Evolutionary conservation across 2,113 vertebrate genomes (phyloP), one percentile per base, ranked within the genome.

Genomic region (zebrafish (Danio rerio)): DNA sequence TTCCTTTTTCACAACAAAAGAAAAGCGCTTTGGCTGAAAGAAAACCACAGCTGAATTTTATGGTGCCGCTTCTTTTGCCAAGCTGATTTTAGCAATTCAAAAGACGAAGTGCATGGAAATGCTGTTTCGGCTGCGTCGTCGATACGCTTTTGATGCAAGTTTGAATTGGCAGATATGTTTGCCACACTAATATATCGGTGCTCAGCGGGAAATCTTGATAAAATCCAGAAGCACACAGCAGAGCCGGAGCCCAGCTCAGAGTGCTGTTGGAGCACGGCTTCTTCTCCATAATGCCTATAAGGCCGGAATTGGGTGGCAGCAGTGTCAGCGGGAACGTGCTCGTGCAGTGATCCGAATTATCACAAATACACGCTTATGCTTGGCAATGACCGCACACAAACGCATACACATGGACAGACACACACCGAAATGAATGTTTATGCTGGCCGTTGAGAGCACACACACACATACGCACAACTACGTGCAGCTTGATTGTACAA

Each of bases 1-100:
- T 79, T 56, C 70, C 62, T 81, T 81, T 66, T 81, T 75, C 85
- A 81, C 87, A 89, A 92, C 92, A 93, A 93, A 94, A 93, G 92
- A 93, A 94, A 95, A 92, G 92, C 90, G 93, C 92, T 93, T 95
- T 95, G 94, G 94, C 93, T 94, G 92, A 92, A 92, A 91, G 91
- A 92, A 91, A 93, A 93, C 92, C 93, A 93, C 94, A 94, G 94
- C 94, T 94, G 94, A 94, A 93, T 94, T 92, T 93, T 92, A 92
- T 93, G 93, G 92, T 90, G 91, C 89, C 88, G 90, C 90, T 91
- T 93, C 91, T 91, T 91, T 92, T 94, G 93, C 94, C 94, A 94
- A 94, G 93, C 93, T 93, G 94, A 93, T 94, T 94, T 93, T 91
- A 93, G 87, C 92, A 92, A 94, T 93, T 94, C 92, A 93, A 91